These are phyloP conservation scores for Leptatherina wallacei DNA, from an alignment of 2,797 vertebrate species.

Conservation along the genomic window DNA sequence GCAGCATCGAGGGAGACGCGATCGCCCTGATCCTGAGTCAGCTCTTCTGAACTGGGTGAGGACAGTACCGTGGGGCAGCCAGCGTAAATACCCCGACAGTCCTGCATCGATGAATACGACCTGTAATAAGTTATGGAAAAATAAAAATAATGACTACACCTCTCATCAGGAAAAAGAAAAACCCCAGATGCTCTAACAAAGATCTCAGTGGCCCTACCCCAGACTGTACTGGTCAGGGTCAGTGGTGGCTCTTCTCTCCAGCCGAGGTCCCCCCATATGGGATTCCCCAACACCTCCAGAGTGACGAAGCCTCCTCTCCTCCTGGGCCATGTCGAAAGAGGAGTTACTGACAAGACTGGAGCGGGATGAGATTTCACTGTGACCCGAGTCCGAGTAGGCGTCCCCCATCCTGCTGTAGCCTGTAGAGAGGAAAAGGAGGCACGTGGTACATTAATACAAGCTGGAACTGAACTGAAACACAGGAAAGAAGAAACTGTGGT, in stretches of 20 bases:
- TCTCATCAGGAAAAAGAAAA: not conserved
- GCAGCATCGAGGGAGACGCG: constrained; percentile 95
- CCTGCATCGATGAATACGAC: constrained; percentile 91
- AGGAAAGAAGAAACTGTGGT: not conserved
- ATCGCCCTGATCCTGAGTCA: constrained; percentile 97
- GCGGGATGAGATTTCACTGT: constrained; percentile 97
- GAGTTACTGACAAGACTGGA: constrained; percentile 98
- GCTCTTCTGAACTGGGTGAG: constrained; percentile 95
- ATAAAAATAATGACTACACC: not conserved
- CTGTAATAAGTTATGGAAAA: constrained; percentile 63
- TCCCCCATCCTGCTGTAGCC: constrained; percentile 90
- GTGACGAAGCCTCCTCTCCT: constrained; percentile 92
- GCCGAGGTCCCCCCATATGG: constrained; percentile 85
- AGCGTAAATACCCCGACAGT: constrained; percentile 90
- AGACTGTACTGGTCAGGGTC: constrained; percentile 96
- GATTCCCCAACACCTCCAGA: constrained; percentile 89
- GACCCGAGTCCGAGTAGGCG: constrained; percentile 94
- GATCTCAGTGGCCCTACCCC: constrained; percentile 81
- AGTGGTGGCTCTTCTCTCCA: constrained; percentile 89
- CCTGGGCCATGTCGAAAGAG: constrained; percentile 94
- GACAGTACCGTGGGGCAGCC: constrained; percentile 90
- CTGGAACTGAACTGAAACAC: not conserved
- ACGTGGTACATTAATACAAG: not conserved
- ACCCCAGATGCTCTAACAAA: not conserved
- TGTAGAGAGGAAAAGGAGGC: constrained; percentile 53